phyloP scores from a whole-genome alignment of 92 coral and sea anemone species.

The Zoanthus solanderi region DNA sequence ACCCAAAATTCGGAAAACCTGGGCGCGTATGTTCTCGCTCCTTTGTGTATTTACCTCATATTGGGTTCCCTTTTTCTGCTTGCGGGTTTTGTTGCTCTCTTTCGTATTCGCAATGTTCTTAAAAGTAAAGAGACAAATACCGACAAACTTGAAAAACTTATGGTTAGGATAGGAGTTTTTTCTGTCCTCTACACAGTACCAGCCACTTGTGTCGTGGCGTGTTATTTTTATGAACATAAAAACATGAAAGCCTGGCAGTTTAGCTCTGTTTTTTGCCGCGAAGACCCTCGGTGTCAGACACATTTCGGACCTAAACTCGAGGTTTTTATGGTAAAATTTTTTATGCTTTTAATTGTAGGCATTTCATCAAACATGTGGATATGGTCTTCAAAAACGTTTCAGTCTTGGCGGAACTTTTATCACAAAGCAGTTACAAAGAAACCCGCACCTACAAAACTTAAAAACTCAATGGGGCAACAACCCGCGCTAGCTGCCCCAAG shows the following conservation, averaged over 20 bases:
- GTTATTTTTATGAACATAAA: slow-evolving; percentile 91
- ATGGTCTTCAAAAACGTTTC: slow-evolving; percentile 94
- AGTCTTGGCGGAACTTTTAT: slow-evolving; percentile 90
- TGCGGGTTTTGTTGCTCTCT: slow-evolving; percentile 93
- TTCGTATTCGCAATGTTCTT: slow-evolving; percentile 94
- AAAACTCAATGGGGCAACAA: slow-evolving; percentile 23
- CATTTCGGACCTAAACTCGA: slow-evolving; percentile 83
- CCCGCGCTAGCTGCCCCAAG: background rate
- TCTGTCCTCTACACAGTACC: slow-evolving; percentile 96
- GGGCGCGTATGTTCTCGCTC: slow-evolving; percentile 89
- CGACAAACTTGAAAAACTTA: slow-evolving; percentile 91
- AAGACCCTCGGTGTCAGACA: slow-evolving; percentile 65
- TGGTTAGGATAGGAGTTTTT: slow-evolving; percentile 97
- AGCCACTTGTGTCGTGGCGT: slow-evolving; percentile 88
- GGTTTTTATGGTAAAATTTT: slow-evolving; percentile 89
- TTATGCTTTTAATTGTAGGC: slow-evolving; percentile 94
- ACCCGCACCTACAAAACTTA: slow-evolving; percentile 39
- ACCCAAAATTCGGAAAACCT: slow-evolving; percentile 75
- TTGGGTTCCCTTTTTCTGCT: slow-evolving; percentile 88
- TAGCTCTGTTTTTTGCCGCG: slow-evolving; percentile 73
- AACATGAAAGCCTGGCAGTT: slow-evolving; percentile 87
- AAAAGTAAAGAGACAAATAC: slow-evolving; percentile 97
- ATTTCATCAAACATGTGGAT: slow-evolving; percentile 98
- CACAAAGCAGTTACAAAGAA: slow-evolving; percentile 64
- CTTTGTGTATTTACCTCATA: slow-evolving; percentile 86